phyloP scores from a whole-genome alignment of 2,113 vertebrate genomes.

The Neogale vison region DNA sequence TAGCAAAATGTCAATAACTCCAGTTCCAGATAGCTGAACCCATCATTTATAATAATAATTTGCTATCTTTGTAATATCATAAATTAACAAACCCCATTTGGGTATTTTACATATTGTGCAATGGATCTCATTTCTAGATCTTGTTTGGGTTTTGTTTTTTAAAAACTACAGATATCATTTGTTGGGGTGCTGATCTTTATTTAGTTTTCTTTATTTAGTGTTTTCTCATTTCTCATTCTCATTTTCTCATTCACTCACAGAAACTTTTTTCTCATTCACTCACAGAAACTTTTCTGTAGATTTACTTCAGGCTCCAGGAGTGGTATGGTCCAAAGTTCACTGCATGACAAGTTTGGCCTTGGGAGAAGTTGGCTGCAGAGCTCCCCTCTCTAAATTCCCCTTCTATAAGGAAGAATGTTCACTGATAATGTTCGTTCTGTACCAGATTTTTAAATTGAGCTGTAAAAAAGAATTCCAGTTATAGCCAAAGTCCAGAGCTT shows the following conservation, averaged over 20 bases:
- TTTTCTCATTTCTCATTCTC: conserved; percentile 22
- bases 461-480: conserved; percentile 71
- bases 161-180: conserved; percentile 22
- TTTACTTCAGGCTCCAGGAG: neutral
- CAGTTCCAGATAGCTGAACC: neutral
- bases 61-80: neutral
- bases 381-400: neutral
- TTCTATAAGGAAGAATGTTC: conserved; percentile 44
- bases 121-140: conserved; percentile 36
- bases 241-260: neutral
- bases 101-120: neutral
- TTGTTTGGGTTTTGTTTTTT: conserved; percentile 59
- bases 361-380: conserved; percentile 37
- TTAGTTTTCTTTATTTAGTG: neutral
- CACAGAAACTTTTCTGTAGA: conserved; percentile 14
- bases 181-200: conserved; percentile 53
- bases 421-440: conserved; percentile 66
- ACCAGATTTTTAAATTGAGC: conserved; percentile 45
- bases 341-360: conserved; percentile 7
- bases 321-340: neutral
- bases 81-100: neutral
- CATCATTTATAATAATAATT: neutral
- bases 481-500: neutral
- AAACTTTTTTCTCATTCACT: conserved; percentile 50
- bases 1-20: neutral